Evolutionary conservation across 2,888 invertebrate species (phyloP), one percentile per base, ranked within the genome.

Genomic region (Lissocephala sabroskyi): DNA sequence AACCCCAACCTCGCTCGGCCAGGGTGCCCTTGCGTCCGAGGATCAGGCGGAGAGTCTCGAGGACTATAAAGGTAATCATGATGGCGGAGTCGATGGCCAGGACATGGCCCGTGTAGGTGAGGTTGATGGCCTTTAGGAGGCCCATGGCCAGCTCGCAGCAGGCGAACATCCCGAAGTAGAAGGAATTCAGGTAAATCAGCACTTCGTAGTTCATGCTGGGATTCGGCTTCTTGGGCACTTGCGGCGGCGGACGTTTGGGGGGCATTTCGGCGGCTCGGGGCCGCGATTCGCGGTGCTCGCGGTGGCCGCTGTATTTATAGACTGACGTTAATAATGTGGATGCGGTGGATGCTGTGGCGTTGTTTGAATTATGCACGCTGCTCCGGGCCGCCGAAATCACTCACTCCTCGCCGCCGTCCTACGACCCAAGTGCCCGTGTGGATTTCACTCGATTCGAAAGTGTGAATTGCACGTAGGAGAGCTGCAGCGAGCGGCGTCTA

Each of bases 111-210:
- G 93, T 92, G 76, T 94, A 93, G 41, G 92, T 91, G 39, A 96
- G 88, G 85, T 92, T 92, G 54, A 92, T 89, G 41, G 91, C 91
- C 85, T 95, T 95, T 61, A 94, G 87, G 58, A 92, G 86, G 52
- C 91, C 91, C 89, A 94, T 92, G 40, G 91, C 90, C 61, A 93
- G 86, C 86, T 94, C 94, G 82, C 93, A 93, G 44, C 92, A 89
- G 30, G 92, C 90, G 84, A 94, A 94, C 90, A 94, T 90, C 58
- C 93, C 93, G 81, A 94, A 92, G 85, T 94, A 94, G 85, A 93
- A 93, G 33, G 92, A 92, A 84, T 94, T 94, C 54, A 94, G 85
- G 82, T 94, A 94, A 67, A 94, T 87, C 28, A 94, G 85, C 82
- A 94, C 92, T 86, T 94, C 93, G 76, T 93, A 94, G 5, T 91